Conservation (phyloP, 2,113 vertebrate species). For the Mastomys coucha region DNA sequence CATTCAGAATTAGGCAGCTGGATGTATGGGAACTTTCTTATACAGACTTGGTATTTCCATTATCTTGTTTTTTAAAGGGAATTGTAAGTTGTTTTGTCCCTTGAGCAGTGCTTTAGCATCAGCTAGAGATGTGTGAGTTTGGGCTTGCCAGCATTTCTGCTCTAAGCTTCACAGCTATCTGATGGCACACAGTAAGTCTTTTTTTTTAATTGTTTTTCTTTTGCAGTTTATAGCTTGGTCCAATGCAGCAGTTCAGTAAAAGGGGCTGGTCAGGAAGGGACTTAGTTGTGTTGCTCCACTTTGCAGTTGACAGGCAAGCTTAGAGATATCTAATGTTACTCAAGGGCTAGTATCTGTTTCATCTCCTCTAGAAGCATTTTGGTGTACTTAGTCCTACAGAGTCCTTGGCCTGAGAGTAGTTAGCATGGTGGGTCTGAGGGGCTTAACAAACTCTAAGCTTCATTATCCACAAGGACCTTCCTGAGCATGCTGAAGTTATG, state of each 20-base stretch:
- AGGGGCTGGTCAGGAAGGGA: too few relatives aligned
- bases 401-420: not conserved
- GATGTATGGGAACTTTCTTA: not conserved
- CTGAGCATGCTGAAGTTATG: not conserved
- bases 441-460: not conserved
- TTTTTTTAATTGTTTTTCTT: not conserved
- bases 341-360: not conserved
- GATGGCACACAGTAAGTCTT: not conserved
- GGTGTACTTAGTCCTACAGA: not conserved
- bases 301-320: not conserved
- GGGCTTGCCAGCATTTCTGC: not conserved
- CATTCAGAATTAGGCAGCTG: not conserved
- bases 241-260: not conserved
- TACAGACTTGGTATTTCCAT: not conserved
- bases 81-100: too few relatives aligned
- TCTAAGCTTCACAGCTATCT: not conserved
- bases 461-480: not conserved
- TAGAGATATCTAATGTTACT: not conserved
- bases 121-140: not conserved
- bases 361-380: not conserved
- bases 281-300: not conserved
- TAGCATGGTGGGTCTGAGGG: too few relatives aligned
- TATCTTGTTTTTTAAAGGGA: too few relatives aligned
- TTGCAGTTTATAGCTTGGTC: not conserved
- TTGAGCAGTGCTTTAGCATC: not conserved